Conservation (phyloP, 2,888 invertebrate species). For the Spodoptera picta region DNA sequence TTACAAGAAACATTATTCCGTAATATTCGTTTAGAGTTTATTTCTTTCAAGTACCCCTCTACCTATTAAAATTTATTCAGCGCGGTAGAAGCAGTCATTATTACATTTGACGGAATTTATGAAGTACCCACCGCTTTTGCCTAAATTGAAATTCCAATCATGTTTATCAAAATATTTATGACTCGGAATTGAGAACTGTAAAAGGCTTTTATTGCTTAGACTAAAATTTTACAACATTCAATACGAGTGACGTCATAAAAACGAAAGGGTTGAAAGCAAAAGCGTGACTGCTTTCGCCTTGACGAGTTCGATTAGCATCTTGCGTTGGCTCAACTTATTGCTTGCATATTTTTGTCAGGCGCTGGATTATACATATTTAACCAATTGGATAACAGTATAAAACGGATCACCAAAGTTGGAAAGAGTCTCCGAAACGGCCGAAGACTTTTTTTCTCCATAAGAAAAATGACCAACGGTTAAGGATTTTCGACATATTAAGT, state of each 20-base stretch:
- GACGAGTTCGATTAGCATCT: slow-evolving; percentile 45
- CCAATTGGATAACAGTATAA: background rate
- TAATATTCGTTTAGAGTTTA: slow-evolving; percentile 8
- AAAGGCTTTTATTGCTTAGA: slow-evolving; percentile 49
- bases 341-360: slow-evolving; percentile 49
- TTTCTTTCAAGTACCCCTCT: slow-evolving; percentile 13
- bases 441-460: background rate
- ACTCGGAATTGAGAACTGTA: slow-evolving; percentile 36
- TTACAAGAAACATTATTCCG: background rate
- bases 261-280: slow-evolving; percentile 35
- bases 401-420: slow-evolving; percentile 2
- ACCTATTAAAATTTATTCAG: slow-evolving; percentile 13
- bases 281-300: slow-evolving; percentile 53
- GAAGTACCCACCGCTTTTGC: slow-evolving; percentile 17
- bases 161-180: slow-evolving; percentile 56
- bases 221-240: slow-evolving; percentile 54
- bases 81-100: slow-evolving; percentile 15
- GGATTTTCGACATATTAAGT: slow-evolving; percentile 2
- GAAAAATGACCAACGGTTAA: slow-evolving; percentile 6
- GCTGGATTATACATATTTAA: slow-evolving; percentile 26
- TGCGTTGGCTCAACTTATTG: slow-evolving; percentile 45
- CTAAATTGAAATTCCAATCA: slow-evolving; percentile 51
- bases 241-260: slow-evolving; percentile 51
- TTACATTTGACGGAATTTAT: slow-evolving; percentile 30
- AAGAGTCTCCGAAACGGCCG: slow-evolving; percentile 1